Evolutionary conservation across 2,113 vertebrate species (phyloP).

Genomic region (Pedetes capensis): DNA sequence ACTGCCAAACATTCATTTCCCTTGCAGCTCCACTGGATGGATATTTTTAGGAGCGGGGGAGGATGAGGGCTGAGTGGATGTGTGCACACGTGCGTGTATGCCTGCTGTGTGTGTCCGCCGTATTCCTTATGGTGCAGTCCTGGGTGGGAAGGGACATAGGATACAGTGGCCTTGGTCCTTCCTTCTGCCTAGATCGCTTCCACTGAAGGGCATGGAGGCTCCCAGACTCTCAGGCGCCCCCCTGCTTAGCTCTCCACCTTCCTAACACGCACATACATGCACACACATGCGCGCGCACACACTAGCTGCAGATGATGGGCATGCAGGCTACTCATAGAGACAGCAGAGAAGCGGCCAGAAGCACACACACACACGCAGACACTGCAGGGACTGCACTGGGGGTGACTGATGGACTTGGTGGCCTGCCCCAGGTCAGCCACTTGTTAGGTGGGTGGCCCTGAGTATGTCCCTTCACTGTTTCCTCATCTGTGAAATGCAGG

Average conservation of each 20-base stretch:
- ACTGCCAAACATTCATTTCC: slow-evolving; percentile 80
- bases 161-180: not conserved
- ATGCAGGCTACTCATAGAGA: not conserved
- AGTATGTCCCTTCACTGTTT: not conserved
- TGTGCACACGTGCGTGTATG: fast-evolving
- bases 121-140: not conserved
- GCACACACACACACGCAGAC: not conserved
- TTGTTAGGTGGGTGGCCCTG: not conserved
- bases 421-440: not conserved
- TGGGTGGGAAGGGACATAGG: not conserved
- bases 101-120: too few species aligned
- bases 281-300: not conserved
- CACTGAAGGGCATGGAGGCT: not conserved
- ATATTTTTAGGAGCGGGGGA: slow-evolving; percentile 69
- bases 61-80: not conserved
- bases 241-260: not conserved
- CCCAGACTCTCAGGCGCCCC: not conserved
- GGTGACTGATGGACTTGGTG: not conserved
- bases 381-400: too few species aligned
- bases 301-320: not conserved
- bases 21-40: slow-evolving; percentile 67
- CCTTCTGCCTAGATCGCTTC: not conserved
- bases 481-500: not conserved
- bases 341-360: not conserved
- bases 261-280: not conserved